Evolutionary conservation across 2,888 invertebrate species (phyloP), one percentile per base, ranked within the genome.

Genomic region (Teleiodes luculella): DNA sequence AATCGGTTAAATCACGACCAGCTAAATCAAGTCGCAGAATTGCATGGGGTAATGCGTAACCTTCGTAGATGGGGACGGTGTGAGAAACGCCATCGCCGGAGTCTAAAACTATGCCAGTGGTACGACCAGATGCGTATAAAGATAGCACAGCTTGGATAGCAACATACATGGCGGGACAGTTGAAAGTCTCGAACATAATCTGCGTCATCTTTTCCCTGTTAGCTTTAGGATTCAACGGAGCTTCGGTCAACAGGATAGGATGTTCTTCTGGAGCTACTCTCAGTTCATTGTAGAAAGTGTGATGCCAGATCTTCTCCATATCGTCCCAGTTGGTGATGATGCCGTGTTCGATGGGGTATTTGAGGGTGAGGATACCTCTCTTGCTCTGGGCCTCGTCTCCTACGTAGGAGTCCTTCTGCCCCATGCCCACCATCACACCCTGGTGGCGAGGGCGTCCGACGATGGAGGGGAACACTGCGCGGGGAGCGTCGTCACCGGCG

Each of bases 261-360:
- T 97, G 97, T 88, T 97, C 97, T 87, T 97, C 97, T 63, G 97
- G 97, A 61, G 97, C 97, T 61, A 97, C 96, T 79, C 97, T 94
- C 88, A 97, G 91, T 89, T 96, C 96, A 78, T 97, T 97, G 94
- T 97, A 97, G 94, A 97, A 97, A 80, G 97, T 96, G 92, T 97
- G 96, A 90, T 97, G 97, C 97, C 97, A 97, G 92, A 97, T 97
- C 91, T 97, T 97, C 90, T 97, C 97, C 97, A 97, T 97, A 86
- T 97, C 97, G 83, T 97, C 97, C 97, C 97, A 97, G 92, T 97
- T 97, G 90, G 96, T 97, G 86, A 97, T 95, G 90, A 97, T 97
- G 83, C 97, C 97, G 91, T 97, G 96, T 90, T 97, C 97, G 86
- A 97, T 96, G 73, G 97, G 97, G 88, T 97, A 97, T 87, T 97